A percentile compares a stretch with the other conserved stretches of the same genome.
Evolutionary conservation across 2,797 vertebrate genomes (phyloP).

Genomic region (Geotrypetes seraphini): DNA sequence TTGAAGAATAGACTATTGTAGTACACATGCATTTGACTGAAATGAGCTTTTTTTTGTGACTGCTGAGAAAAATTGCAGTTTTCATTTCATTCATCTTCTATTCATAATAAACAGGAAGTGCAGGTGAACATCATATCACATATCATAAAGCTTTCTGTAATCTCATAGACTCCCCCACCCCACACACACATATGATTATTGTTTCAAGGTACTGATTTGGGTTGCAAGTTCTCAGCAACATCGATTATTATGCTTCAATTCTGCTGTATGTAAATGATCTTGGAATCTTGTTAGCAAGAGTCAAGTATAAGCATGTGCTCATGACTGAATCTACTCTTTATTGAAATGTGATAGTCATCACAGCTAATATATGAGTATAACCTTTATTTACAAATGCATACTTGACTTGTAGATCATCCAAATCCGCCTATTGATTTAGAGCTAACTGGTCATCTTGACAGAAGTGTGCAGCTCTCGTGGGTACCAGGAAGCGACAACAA

Average conservation of each 20-base stretch:
- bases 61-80: too few relatives aligned
- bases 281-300: neutral
- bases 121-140: constrained; percentile 5
- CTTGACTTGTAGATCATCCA: constrained; percentile 69
- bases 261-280: constrained; percentile 33
- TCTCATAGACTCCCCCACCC: too few relatives aligned
- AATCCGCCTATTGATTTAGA: constrained; percentile 88
- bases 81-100: too few relatives aligned
- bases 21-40: too few relatives aligned
- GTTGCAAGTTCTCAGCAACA: constrained; percentile 10
- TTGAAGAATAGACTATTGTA: too few relatives aligned
- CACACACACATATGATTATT: too few relatives aligned
- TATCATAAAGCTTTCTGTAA: too few relatives aligned
- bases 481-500: constrained; percentile 87
- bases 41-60: too few relatives aligned
- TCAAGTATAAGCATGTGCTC: constrained; percentile 4
- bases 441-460: constrained; percentile 74
- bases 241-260: constrained; percentile 22
- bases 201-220: too few relatives aligned
- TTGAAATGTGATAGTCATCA: constrained; percentile 1
- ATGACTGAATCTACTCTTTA: constrained; percentile 4
- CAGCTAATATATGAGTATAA: too few relatives aligned
- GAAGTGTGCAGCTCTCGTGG: constrained; percentile 85
- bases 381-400: constrained; percentile 13
- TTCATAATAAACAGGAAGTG: constrained; percentile 10